Percentiles rank a stretch among this genome's conserved stretches.
These are phyloP conservation scores for Eulemur albifrons DNA, from an alignment of 2,797 vertebrate species.

Conservation along the genomic window DNA sequence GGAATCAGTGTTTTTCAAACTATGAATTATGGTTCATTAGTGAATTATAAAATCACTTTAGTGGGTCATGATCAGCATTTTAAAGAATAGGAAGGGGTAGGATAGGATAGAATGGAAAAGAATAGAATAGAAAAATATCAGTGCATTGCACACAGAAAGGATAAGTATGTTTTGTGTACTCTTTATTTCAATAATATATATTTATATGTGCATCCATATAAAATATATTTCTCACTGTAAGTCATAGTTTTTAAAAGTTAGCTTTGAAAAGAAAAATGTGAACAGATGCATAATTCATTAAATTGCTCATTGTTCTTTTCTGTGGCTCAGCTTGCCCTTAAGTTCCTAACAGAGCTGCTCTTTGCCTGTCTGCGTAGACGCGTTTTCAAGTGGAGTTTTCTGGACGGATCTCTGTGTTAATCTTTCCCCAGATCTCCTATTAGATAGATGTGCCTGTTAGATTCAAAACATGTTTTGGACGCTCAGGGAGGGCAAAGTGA, in stretches of 20 bases:
- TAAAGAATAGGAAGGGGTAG: neutral
- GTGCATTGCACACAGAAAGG: neutral
- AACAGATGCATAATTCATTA: neutral
- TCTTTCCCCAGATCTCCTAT: neutral
- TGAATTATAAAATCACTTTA: conserved; percentile 19
- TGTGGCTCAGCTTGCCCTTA: neutral
- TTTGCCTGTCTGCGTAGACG: neutral
- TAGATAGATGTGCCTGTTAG: conserved; percentile 26
- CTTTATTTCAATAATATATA: neutral
- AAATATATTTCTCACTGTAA: neutral
- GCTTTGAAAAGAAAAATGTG: conserved; percentile 18
- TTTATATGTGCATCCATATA: neutral
- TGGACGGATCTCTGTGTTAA: conserved; percentile 11
- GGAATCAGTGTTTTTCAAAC: conserved; percentile 24
- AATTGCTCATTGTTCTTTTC: neutral
- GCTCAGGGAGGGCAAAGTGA: conserved; percentile 46
- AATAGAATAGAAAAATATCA: neutral
- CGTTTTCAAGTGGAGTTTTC: neutral
- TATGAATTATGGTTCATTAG: conserved; percentile 42
- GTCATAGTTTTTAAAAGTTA: conserved; percentile 16
- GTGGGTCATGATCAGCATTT: neutral
- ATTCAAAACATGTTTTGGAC: conserved; percentile 59
- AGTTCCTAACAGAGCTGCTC: neutral
- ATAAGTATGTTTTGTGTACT: neutral
- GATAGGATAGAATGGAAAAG: neutral